Evolutionary conservation across 2,113 vertebrate genomes (phyloP), one percentile per base, ranked within the genome.

Genomic region (Noturus placidus): DNA sequence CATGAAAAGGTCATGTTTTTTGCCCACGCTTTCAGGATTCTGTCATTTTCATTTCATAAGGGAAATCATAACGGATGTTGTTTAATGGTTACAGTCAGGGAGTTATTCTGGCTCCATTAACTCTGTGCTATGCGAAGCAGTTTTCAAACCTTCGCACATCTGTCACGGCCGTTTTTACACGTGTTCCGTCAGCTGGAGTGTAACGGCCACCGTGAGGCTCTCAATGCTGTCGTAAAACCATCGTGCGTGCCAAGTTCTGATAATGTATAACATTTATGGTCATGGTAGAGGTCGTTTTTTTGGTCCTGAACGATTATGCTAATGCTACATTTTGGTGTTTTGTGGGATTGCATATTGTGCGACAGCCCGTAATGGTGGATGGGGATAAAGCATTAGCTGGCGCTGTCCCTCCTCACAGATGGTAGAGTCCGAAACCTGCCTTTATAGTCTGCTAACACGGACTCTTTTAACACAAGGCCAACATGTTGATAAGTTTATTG

Each of bases 241-340:
- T 46, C 1, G 30, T 61, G 22, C 46, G 72, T 46, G 81, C 70
- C 70, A 87, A 78, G 76, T 81, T 59, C 54, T 5, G 79, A 81
- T 25, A 81, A 81, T 25, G 79, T 61, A 82, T 5, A 86, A 67
- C 46, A 46, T 65, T 74, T n/a, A 3, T 35, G 1, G 15, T 72
- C 69, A 63, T 30, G n/a, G 30, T 85, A 33, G 42, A 77, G 57
- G 80, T 42, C 59, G 82, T 88, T 87, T 83, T 83, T 67, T 83
- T 82, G 42, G 63, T 86, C 19, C 87, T 84, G 70, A 90, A 65
- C 69, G 83, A 61, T 83, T 82, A 87, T 87, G 72, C 74, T 88
- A 89, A 93, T 87, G 86, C 79, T 54, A 54, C 50, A 69, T 86
- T 89, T 86, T 83, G 90, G 87, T 70, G 86, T 76, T 80, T 79